Base-by-base conservation (phyloP, 2,797 vertebrate genomes). In the Tenualosa thibaudeaui region DNA sequence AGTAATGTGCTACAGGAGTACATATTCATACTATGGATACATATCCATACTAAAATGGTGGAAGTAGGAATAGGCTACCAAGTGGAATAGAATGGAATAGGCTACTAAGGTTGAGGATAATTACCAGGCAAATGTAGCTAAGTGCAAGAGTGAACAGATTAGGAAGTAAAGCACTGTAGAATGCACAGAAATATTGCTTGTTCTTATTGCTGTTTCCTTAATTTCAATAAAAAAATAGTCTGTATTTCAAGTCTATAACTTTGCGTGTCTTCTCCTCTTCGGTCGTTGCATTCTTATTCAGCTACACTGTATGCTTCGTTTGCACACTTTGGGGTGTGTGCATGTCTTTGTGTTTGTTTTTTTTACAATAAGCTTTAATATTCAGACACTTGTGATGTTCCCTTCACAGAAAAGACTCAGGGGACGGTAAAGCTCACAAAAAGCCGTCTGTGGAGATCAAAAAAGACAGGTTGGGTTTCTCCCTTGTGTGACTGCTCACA, bases 401-500 rank as follows among this genome's bases (percentile, higher is more conserved):
- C 84, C 90, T 86, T 93, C 89, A 50, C 93, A 96, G 94, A 92
- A 96, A 94, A 92, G 91, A 95, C 85, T 91, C 92, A 0, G 87
- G 89, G 40, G 93, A 95, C 50, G 88, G 85, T 90, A 96, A 94
- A 93, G 86, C 89, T 81, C 85, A 90, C 87, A 94, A 94, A 92
- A 94, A 91, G 85, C 89, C 88, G 8, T 89, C 90, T 0, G 88
- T 89, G 75, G 95, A 95, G 87, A 85, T 87, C 89, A 95, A 93
- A 88, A 94, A 90, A 91, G 95, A 96, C 87, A 95, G 95, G 95
- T 96, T 90, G 82, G 93, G 83, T 65, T 84, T 85, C 62, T 68
- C 86, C 84, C 71, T 86, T 37, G 12, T 40, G 13, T 75, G 37
- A 19, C 5, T 15, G 17, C 37, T 43, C 1, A 75, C 31, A 17